A percentile compares a stretch with the other conserved stretches of the same genome.
These are phyloP conservation scores for Neodontobutis hainanensis DNA, from an alignment of 2,113 vertebrate species.

Conservation along the genomic window DNA sequence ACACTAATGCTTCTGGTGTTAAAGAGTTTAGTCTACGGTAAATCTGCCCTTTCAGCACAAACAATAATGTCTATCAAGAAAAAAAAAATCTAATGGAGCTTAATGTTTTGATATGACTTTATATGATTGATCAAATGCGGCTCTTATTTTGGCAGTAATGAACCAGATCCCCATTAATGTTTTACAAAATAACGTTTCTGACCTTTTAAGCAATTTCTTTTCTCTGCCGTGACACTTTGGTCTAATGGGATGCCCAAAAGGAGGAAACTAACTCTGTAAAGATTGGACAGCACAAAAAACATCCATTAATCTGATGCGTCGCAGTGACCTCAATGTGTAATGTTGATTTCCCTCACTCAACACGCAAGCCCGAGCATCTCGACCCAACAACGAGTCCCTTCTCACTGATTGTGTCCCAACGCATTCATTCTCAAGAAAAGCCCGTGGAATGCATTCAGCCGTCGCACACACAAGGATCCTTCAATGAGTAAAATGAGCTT, in stretches of 20 bases:
- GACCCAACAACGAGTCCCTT: conserved; percentile 52
- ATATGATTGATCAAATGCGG: background rate
- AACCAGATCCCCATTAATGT: background rate
- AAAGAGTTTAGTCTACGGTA: conserved; percentile 20
- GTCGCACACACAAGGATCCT: conserved; percentile 59
- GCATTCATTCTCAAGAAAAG: conserved; percentile 54
- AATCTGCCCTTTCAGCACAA: conserved; percentile 19
- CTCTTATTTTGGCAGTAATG: background rate
- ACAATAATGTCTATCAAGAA: background rate
- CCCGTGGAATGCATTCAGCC: conserved; percentile 69
- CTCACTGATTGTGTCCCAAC: conserved; percentile 53
- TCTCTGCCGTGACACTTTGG: background rate
- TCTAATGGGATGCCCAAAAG: background rate
- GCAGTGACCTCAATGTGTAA: conserved; percentile 57
- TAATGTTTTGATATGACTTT: background rate
- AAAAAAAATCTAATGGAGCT: background rate
- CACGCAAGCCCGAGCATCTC: conserved; percentile 50
- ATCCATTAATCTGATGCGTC: conserved; percentile 62
- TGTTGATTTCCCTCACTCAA: conserved; percentile 63
- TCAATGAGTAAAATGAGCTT: conserved; percentile 72
- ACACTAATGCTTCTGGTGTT: conserved; percentile 37
- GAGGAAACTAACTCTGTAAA: conserved; percentile 2
- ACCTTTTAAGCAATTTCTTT: background rate
- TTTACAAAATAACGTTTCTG: background rate
- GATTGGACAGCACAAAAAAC: conserved; percentile 39